These are phyloP conservation scores for Alca torda DNA, from an alignment of 2,797 vertebrate genomes.

Conservation along the genomic window DNA sequence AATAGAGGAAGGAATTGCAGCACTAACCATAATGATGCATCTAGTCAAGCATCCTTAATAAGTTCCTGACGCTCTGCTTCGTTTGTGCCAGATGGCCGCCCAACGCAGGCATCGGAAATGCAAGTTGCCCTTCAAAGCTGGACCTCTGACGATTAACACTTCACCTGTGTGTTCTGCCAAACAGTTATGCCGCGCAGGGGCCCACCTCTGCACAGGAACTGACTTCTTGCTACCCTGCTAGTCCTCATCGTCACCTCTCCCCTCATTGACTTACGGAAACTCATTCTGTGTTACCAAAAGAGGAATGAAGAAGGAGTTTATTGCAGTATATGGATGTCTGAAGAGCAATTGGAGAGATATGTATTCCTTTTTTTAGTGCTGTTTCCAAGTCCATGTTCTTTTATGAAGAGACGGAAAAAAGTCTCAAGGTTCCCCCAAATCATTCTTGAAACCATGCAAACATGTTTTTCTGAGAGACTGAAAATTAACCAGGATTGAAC, in stretches of 20 bases:
- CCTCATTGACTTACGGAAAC: neutral
- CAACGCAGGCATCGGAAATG: neutral
- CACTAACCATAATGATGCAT: neutral
- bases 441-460: neutral
- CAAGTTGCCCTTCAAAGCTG: neutral
- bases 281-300: neutral
- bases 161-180: neutral
- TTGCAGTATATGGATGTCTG: neutral
- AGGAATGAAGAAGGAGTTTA: neutral
- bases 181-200: fast-evolving
- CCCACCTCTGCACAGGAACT: neutral
- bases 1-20: neutral
- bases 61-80: neutral
- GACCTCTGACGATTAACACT: neutral
- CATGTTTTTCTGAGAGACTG: neutral
- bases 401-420: neutral
- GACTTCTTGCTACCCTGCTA: neutral
- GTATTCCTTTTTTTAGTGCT: neutral
- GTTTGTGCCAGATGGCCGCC: neutral
- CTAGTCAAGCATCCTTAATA: neutral
- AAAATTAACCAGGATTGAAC: neutral
- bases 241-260: neutral
- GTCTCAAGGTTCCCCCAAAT: neutral
- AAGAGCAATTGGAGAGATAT: neutral
- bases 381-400: neutral